These are phyloP conservation scores for Apis mellifera DNA, from an alignment of 1,140 invertebrate genomes.

Conservation along the genomic window Amel_HAv3.1 CM009934.2:11668501-11669000, in stretches of 20 bases:
- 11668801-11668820: not conserved
- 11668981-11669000: not conserved
- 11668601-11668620: no score
- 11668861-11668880: conserved; percentile 64
- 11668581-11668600: conserved; percentile 26
- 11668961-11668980: conserved; percentile 17
- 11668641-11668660: no score
- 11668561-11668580: conserved; percentile 19
- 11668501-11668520: conserved; percentile 59
- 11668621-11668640: no score
- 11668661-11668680: not conserved
- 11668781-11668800: not conserved
- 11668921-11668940: conserved; percentile 38
- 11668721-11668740: no score
- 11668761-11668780: not conserved
- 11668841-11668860: conserved; percentile 61
- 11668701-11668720: no score
- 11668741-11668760: conserved; percentile 7
- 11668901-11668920: conserved; percentile 61
- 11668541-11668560: conserved; percentile 37
- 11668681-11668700: not conserved
- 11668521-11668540: conserved; percentile 67
- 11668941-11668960: conserved; percentile 43
- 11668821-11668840: conserved; percentile 55
- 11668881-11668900: conserved; percentile 16